Conservation (phyloP, 2,888 invertebrate genomes). For the Sabellastarte sp. region DNA sequence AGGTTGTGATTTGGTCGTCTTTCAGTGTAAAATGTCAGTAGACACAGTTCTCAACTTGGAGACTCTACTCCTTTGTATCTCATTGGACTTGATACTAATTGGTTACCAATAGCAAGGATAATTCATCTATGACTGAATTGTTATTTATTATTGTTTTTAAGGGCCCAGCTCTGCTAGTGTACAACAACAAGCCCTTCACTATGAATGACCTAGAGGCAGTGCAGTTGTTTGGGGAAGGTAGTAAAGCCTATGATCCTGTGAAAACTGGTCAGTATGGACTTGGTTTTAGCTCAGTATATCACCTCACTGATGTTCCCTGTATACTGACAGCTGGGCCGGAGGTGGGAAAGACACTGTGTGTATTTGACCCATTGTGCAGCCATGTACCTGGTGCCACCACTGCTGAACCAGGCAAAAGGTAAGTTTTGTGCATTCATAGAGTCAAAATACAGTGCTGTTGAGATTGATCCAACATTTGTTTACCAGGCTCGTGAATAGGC, state of each 20-base stretch:
- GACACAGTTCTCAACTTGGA: no score
- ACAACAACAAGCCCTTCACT: constrained; percentile 47
- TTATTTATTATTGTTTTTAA: no score
- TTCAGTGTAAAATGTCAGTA: no score
- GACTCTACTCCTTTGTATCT: no score
- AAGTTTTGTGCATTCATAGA: no score
- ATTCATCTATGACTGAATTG: no score
- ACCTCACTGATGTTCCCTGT: constrained; percentile 51
- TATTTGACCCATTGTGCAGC: constrained; percentile 45
- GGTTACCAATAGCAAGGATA: no score
- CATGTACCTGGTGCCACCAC: constrained; percentile 37
- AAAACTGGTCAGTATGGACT: constrained; percentile 55
- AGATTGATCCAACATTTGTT: no score
- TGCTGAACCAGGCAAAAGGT: constrained; percentile 27
- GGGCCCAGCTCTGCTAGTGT: constrained; percentile 53
- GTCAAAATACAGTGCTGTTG: no score
- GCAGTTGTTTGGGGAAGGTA: constrained; percentile 47
- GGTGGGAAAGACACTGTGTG: constrained; percentile 37
- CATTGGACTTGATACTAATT: no score
- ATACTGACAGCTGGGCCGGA: constrained; percentile 37
- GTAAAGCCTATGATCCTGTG: constrained; percentile 42
- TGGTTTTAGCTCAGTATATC: constrained; percentile 54
- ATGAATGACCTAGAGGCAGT: constrained; percentile 46
- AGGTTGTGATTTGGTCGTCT: no score
- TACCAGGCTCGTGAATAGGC: no score